A percentile compares a stretch with the other conserved stretches of the same genome.
These are phyloP conservation scores for Vanessa cardui DNA, from an alignment of 2,888 invertebrate genomes.

Conservation along the genomic window DNA sequence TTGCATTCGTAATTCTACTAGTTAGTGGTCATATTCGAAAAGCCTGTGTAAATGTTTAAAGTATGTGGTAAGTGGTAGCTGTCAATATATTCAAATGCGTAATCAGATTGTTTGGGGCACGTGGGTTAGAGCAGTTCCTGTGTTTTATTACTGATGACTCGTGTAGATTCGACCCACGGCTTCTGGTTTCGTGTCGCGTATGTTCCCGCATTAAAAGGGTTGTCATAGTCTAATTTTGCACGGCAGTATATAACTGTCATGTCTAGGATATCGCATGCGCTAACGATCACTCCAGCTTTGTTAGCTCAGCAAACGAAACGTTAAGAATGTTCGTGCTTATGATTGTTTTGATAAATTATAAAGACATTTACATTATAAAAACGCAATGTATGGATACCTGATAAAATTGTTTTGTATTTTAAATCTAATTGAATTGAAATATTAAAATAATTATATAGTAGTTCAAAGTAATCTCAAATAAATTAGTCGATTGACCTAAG, in stretches of 20 bases:
- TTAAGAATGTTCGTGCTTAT: constrained; percentile 34
- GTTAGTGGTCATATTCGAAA: constrained; percentile 38
- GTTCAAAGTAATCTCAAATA: constrained; percentile 36
- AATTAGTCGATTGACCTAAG: constrained; percentile 52
- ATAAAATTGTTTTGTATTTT: neutral
- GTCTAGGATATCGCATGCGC: constrained; percentile 15
- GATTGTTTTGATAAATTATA: constrained; percentile 31
- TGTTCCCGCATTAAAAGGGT: constrained; percentile 57
- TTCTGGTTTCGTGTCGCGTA: constrained; percentile 55
- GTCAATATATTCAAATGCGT: constrained; percentile 76
- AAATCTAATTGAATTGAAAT: neutral
- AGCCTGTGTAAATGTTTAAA: constrained; percentile 1
- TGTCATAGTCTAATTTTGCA: constrained; percentile 46
- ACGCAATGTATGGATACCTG: too few species aligned
- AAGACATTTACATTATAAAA: constrained; percentile 8
- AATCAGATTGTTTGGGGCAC: constrained; percentile 69
- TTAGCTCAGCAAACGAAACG: constrained; percentile 17
- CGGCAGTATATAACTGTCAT: constrained; percentile 30
- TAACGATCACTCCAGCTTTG: constrained; percentile 29
- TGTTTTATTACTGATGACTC: constrained; percentile 73
- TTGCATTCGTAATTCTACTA: constrained; percentile 24
- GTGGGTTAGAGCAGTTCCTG: constrained; percentile 69
- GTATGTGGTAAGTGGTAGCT: constrained; percentile 53
- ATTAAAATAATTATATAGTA: constrained; percentile 4
- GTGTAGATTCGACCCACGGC: constrained; percentile 73